Evolutionary conservation across 1,140 invertebrate species (phyloP).

Genomic region (Bombus waltoni): DNA sequence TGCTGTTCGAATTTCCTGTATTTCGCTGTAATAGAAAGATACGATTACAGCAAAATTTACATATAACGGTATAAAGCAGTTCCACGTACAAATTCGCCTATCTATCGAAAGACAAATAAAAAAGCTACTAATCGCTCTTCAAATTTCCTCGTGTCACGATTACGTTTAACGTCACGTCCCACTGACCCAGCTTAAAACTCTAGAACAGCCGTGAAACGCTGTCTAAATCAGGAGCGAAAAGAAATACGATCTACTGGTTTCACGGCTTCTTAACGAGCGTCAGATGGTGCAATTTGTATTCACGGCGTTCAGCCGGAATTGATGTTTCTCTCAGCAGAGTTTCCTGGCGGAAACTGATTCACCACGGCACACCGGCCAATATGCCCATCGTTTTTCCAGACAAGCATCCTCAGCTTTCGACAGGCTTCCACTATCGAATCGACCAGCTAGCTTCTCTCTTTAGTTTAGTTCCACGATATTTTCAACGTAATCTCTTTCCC

Average conservation of each 20-base stretch:
- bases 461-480: conserved; percentile 14
- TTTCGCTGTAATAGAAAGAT: not conserved
- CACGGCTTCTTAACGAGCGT: conserved; percentile 17
- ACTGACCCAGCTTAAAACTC: too few species aligned
- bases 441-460: not conserved
- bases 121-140: not conserved
- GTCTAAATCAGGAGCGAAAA: not conserved
- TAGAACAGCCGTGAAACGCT: not conserved
- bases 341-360: conserved; percentile 20
- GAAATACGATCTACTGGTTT: conserved; percentile 8
- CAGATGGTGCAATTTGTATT: conserved; percentile 23
- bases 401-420: conserved; percentile 26
- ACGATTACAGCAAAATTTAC: not conserved
- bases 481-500: conserved; percentile 28
- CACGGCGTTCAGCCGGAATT: not conserved
- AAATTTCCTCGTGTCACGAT: not conserved
- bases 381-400: conserved; percentile 44
- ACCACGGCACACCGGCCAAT: conserved; percentile 28
- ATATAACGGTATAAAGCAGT: not conserved
- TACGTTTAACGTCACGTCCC: not conserved
- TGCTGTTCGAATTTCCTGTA: not conserved
- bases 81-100: not conserved
- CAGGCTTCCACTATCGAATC: conserved; percentile 12
- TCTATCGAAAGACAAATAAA: not conserved
- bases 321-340: conserved; percentile 17